phyloP scores from a whole-genome alignment of 1,140 invertebrate genomes.

The Eufriesea mexicana region DNA sequence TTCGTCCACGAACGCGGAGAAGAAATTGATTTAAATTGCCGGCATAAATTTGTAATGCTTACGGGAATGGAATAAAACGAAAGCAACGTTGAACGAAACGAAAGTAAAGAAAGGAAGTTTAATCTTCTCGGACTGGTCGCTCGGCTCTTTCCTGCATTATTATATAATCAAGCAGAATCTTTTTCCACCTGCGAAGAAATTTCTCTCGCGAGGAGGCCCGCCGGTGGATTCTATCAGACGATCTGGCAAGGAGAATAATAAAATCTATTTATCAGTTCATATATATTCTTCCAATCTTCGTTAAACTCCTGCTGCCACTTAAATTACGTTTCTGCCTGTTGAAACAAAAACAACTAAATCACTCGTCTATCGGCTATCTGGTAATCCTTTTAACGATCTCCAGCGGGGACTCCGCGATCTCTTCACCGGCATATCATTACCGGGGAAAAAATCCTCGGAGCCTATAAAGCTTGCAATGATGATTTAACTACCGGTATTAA shows the following conservation, averaged over 20 bases:
- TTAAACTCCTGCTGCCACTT: neutral
- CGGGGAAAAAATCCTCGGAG: neutral
- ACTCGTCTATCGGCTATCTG: neutral
- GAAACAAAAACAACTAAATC: neutral
- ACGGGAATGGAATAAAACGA: neutral
- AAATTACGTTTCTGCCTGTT: neutral
- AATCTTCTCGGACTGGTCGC: neutral
- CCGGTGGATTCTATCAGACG: neutral
- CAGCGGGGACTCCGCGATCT: neutral
- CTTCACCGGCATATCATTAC: neutral
- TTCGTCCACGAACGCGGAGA: neutral
- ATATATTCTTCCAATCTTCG: neutral
- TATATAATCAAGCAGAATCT: neutral
- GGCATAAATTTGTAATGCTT: neutral
- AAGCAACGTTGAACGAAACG: neutral
- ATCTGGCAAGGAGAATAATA: neutral
- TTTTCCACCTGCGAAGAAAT: neutral
- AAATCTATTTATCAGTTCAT: neutral
- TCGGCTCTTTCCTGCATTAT: neutral
- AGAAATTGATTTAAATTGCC: constrained; percentile 7
- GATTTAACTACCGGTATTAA: neutral
- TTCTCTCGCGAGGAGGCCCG: too few relatives aligned
- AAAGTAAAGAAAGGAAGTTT: neutral
- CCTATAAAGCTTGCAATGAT: neutral
- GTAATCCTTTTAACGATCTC: neutral